A percentile compares a stretch with the other conserved stretches of the same genome.
phyloP scores from a whole-genome alignment of 2,888 invertebrate genomes.

The Rotaria magnacalcarata region DNA sequence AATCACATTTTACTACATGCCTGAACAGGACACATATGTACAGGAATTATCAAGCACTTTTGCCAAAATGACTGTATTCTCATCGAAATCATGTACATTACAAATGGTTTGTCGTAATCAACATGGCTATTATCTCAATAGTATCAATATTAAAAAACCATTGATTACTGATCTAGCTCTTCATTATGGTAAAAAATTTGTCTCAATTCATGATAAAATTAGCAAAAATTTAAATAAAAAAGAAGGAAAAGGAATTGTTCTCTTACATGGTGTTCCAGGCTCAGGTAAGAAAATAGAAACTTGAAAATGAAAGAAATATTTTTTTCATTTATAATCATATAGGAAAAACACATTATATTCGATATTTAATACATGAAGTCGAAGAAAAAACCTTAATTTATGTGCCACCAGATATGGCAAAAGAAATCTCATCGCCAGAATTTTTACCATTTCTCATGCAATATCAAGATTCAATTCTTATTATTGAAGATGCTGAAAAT shows the following conservation, averaged over 20 bases:
- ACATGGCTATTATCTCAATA: slow-evolving; percentile 20
- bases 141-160: slow-evolving; percentile 29
- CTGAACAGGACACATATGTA: not conserved
- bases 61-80: not conserved
- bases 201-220: not conserved
- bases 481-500: slow-evolving; percentile 35
- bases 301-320: no score
- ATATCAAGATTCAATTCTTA: slow-evolving; percentile 26
- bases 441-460: not conserved
- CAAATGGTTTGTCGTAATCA: slow-evolving; percentile 33
- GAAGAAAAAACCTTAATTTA: slow-evolving; percentile 21
- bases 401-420: slow-evolving; percentile 33
- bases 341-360: slow-evolving; percentile 32
- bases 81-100: slow-evolving; percentile 17
- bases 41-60: not conserved
- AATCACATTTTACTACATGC: not conserved
- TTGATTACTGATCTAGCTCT: slow-evolving; percentile 29
- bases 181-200: slow-evolving; percentile 20
- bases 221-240: slow-evolving; percentile 24
- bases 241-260: slow-evolving; percentile 32
- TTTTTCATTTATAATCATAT: not conserved
- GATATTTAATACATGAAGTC: slow-evolving; percentile 16
- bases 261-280: slow-evolving; percentile 15
- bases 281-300: not conserved
- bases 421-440: slow-evolving; percentile 26